Conservation (phyloP, 2,888 invertebrate genomes). For the Ypsolopha sequella region DNA sequence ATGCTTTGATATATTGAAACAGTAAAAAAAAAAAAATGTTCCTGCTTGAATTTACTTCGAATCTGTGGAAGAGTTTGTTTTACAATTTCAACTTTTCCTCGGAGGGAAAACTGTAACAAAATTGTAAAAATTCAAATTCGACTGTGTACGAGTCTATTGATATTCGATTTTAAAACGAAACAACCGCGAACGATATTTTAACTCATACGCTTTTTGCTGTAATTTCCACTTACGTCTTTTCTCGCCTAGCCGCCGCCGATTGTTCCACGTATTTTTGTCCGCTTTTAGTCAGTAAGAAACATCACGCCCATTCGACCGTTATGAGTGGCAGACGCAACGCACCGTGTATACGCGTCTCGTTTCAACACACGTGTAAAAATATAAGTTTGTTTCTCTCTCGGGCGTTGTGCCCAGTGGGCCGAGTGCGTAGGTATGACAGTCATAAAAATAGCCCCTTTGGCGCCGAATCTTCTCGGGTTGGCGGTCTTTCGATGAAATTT, state of each 20-base stretch:
- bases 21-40: too few species aligned
- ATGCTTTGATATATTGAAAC: too few species aligned
- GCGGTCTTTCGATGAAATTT: conserved; percentile 53
- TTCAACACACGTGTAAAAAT: conserved; percentile 53
- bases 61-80: too few species aligned
- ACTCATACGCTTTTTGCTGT: not conserved
- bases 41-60: too few species aligned
- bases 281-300: conserved; percentile 68
- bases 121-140: too few species aligned
- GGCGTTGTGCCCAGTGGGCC: conserved; percentile 66
- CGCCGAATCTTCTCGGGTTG: conserved; percentile 63
- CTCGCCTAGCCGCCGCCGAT: conserved; percentile 45
- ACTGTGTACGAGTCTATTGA: too few species aligned
- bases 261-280: conserved; percentile 69
- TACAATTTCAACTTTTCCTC: too few species aligned
- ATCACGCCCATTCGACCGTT: conserved; percentile 72
- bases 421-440: conserved; percentile 65
- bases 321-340: conserved; percentile 64
- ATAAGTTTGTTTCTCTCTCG: conserved; percentile 38
- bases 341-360: conserved; percentile 53
- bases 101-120: too few species aligned
- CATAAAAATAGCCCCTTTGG: conserved; percentile 71
- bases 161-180: too few species aligned
- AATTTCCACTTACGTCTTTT: conserved; percentile 42
- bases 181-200: too few species aligned